A percentile compares a stretch with the other conserved stretches of the same genome.
Conservation (phyloP, 2,888 invertebrate genomes). For the Chesias legatella region DNA sequence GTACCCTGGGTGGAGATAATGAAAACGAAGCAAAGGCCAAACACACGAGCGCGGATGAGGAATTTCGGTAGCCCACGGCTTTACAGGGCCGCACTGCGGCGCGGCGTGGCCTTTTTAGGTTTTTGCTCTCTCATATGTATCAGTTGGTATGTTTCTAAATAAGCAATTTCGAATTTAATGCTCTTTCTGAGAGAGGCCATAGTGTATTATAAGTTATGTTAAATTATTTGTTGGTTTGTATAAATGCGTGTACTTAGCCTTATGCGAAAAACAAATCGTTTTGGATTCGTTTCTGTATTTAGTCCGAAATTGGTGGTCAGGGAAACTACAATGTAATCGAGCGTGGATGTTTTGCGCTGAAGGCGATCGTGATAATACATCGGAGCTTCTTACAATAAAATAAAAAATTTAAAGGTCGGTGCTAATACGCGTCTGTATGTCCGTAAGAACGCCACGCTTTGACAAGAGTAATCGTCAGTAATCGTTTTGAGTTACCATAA, state of each 20-base stretch:
- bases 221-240: neutral
- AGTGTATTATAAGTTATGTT: neutral
- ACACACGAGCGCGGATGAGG: constrained; percentile 47
- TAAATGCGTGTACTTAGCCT: neutral
- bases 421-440: constrained; percentile 32
- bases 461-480: constrained; percentile 63
- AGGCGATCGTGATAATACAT: constrained; percentile 46
- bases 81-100: constrained; percentile 45
- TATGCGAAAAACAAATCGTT: neutral
- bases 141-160: constrained; percentile 23
- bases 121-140: constrained; percentile 20
- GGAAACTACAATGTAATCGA: constrained; percentile 29
- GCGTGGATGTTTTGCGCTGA: constrained; percentile 44
- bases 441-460: constrained; percentile 49
- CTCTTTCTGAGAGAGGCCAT: constrained; percentile 19
- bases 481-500: constrained; percentile 56
- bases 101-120: constrained; percentile 30
- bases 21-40: constrained; percentile 46
- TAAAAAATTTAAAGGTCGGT: constrained; percentile 36
- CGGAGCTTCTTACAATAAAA: constrained; percentile 39
- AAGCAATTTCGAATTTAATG: constrained; percentile 21
- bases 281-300: constrained; percentile 3
- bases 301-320: neutral
- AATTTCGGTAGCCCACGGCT: constrained; percentile 71
- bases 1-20: constrained; percentile 32